Evolutionary conservation across 2,113 vertebrate genomes (phyloP), one percentile per base, ranked within the genome.

Genomic region (Chelonoidis abingdonii): DNA sequence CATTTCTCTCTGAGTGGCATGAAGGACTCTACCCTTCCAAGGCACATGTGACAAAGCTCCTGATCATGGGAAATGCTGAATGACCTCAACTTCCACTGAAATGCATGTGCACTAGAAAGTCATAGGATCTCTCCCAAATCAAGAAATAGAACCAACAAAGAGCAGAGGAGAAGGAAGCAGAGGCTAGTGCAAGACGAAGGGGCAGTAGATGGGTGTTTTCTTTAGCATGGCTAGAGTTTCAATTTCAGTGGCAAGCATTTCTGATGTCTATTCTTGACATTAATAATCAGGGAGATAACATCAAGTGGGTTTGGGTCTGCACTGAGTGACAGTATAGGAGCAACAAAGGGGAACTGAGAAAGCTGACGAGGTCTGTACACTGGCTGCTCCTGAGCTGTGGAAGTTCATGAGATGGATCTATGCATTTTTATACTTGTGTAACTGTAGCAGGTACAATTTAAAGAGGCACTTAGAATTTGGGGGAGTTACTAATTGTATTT

Each of bases 391-490:
- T 88, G 90, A 97, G 90, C 12, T 94, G 25, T 59, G 47, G 31
- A 47, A 90, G 79, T 90, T 52, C 53, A 3, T 5, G 47, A 80
- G 84, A 47, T 80, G 21, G 80, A 57, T 49, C 81, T 78, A 13
- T 69, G 75, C 50, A 29, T 29, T 92, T 83, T 44, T 72, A 38
- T 72, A 44, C 22, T 44, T 24, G 47, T 16, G 1, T 27, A 24
- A 12, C 72, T 88, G 29, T 80, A 78, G 87, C 57, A 92, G 84
- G 50, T 54, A 56, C 0, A 86, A 25, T 94, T 90, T 84, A 87
- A 95, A 95, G 83, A 94, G 94, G 95, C 92, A 96, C 92, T 96
- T 97, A 35, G 50, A 92, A 12, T 76, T 57, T 89, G 65, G 86
- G 92, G 94, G 84, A 95, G 75, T 44, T 87, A 92, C 2, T 59